phyloP scores from a whole-genome alignment of 2,888 invertebrate species.

The Eilema depressum region DNA sequence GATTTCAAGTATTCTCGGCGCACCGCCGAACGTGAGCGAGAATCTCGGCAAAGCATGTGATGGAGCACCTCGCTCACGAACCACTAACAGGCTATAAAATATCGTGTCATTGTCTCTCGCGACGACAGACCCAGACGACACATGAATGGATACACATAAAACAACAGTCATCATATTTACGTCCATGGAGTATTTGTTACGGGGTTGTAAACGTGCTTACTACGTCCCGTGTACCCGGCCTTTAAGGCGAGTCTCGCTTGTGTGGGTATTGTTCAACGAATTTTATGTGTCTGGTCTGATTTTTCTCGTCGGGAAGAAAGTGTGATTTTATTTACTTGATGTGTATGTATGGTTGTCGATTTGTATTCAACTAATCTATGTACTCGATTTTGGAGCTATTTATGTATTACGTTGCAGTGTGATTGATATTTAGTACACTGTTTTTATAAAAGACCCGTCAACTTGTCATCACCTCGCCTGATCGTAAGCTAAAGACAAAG shows the following conservation, averaged over 20 bases:
- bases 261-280: not conserved
- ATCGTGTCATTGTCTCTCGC: not conserved
- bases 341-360: too few relatives aligned
- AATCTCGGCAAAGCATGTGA: not conserved
- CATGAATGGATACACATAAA: not conserved
- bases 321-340: too few relatives aligned
- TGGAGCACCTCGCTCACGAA: not conserved
- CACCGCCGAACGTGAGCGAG: not conserved
- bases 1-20: too few relatives aligned
- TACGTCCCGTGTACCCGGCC: not conserved
- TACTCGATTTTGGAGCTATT: too few relatives aligned
- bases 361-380: too few relatives aligned
- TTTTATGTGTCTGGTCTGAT: not conserved
- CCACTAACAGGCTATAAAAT: not conserved
- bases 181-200: not conserved
- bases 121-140: too few relatives aligned
- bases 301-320: not conserved
- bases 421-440: too few relatives aligned
- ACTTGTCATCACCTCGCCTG: too few relatives aligned
- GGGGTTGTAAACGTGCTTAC: not conserved
- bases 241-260: not conserved
- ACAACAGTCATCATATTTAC: not conserved
- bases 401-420: too few relatives aligned
- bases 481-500: too few relatives aligned
- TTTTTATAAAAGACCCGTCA: too few relatives aligned